Conservation (phyloP, 2,113 vertebrate species). For the Suricata suricatta region DNA sequence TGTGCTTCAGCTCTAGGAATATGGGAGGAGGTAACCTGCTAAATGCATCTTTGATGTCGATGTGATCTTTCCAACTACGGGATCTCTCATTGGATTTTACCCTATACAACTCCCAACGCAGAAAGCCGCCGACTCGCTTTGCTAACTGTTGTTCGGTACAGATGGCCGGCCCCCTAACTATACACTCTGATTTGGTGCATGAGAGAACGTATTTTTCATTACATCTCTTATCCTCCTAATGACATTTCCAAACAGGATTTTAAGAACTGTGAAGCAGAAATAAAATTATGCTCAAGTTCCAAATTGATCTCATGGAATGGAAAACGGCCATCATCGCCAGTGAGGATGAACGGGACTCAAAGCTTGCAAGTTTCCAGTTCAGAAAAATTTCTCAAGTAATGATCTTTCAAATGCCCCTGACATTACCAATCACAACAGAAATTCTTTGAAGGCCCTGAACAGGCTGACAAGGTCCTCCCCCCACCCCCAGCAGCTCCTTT, state of each 20-base stretch:
- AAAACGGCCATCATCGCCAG: constrained; percentile 74
- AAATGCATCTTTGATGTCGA: constrained; percentile 64
- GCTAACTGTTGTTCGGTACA: constrained; percentile 74
- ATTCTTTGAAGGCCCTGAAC: background rate
- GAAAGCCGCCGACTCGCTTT: constrained; percentile 72
- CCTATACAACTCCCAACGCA: constrained; percentile 71
- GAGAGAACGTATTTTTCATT: constrained; percentile 75
- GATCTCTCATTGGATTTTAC: constrained; percentile 76
- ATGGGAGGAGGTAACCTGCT: constrained; percentile 56
- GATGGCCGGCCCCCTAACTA: constrained; percentile 72
- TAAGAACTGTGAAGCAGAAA: constrained; percentile 82
- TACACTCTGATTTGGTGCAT: constrained; percentile 77
- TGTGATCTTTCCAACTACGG: constrained; percentile 76
- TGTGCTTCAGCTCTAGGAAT: background rate
- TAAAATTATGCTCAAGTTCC: constrained; percentile 78
- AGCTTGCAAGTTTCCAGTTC: constrained; percentile 66
- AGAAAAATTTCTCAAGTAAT: constrained; percentile 70
- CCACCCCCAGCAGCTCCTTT: background rate
- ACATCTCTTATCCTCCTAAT: constrained; percentile 79
- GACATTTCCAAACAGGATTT: constrained; percentile 79
- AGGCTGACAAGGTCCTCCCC: background rate
- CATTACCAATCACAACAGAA: constrained; percentile 45
- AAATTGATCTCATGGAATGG: constrained; percentile 76
- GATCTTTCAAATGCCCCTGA: constrained; percentile 56
- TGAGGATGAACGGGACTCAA: constrained; percentile 59